phyloP scores from a whole-genome alignment of 2,113 vertebrate species.

The Labrus mixtus region DNA sequence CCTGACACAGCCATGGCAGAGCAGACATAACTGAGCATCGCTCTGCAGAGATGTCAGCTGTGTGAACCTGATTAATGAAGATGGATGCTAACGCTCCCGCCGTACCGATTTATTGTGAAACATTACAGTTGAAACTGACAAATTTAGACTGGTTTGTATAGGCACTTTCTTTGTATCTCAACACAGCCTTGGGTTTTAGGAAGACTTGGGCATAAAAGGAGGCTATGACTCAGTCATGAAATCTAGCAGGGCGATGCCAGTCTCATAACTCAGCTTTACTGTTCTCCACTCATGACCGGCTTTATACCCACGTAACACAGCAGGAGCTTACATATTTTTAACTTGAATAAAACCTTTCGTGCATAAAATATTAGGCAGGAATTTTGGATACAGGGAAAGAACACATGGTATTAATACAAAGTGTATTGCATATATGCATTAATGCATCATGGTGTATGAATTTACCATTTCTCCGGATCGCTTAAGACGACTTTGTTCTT shows the following conservation, averaged over 20 bases:
- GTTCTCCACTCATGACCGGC: slow-evolving; percentile 43
- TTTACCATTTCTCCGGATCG: not conserved
- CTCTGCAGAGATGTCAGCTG: slow-evolving; percentile 29
- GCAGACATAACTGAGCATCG: slow-evolving; percentile 7
- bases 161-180: not conserved
- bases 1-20: slow-evolving; percentile 9
- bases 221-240: slow-evolving; percentile 40
- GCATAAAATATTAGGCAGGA: not conserved
- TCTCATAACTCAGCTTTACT: slow-evolving; percentile 54
- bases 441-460: not conserved
- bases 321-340: slow-evolving; percentile 2
- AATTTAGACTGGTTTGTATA: slow-evolving; percentile 24
- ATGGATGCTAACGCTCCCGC: slow-evolving; percentile 25
- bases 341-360: not conserved
- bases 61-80: slow-evolving; percentile 33
- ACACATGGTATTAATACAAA: not conserved
- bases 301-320: slow-evolving; percentile 22
- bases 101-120: slow-evolving; percentile 32
- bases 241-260: slow-evolving; percentile 34
- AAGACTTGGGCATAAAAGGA: slow-evolving; percentile 32
- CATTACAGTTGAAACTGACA: slow-evolving; percentile 10
- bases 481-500: slow-evolving; percentile 7
- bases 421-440: not conserved
- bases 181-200: slow-evolving; percentile 1
- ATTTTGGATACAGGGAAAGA: not conserved